Base-by-base conservation (phyloP, 2,797 vertebrate species). In the Sorex maritimensis region DNA sequence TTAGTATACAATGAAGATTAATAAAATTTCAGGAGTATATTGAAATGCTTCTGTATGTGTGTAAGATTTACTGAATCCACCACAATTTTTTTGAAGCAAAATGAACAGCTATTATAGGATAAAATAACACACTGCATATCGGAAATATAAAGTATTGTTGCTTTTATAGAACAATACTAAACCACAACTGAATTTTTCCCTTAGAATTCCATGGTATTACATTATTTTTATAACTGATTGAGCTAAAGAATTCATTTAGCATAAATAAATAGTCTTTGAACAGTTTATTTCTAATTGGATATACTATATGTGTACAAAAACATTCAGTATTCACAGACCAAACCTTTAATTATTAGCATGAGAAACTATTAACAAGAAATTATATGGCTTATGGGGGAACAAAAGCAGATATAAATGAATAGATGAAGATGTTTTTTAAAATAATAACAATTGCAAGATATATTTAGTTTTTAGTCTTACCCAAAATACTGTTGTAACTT, bases 101-200 rank as follows among this genome's bases (percentile, higher is more conserved):
- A 8, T 78, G 65, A 90, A 90, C 61, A 81, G 34, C 19, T 73
- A 34, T 30, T 92, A 34, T 90, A 95, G 86, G 9, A 79, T 86
- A 38, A 88, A 28, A 24, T 52, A 74, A 24, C 28, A 49, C 28
- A 83, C 69, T 77, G 23, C 52, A 58, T 46, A 6, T 79, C 71
- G 34, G 2, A 72, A 86, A 41, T 89, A n/a, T 44, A 58, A 72
- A 61, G 7, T 71, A 4, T 69, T 80, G 77, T 44, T 86, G 34
- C 7, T 92, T 71, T 0, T 65, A 73, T 24, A 8, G 7, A 79
- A 24, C 9, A 77, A 28, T 44, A 63, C 77, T 69, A 90, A 74
- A 71, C 91, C 67, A 90, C 74, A 71, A 91, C 26, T 58, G 55
- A 82, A 82, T 95, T 8, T 82, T 83, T 79, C 63, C n/a, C 46